Base-by-base conservation (phyloP, 2,113 vertebrate genomes). In the Rhea americana region DNA sequence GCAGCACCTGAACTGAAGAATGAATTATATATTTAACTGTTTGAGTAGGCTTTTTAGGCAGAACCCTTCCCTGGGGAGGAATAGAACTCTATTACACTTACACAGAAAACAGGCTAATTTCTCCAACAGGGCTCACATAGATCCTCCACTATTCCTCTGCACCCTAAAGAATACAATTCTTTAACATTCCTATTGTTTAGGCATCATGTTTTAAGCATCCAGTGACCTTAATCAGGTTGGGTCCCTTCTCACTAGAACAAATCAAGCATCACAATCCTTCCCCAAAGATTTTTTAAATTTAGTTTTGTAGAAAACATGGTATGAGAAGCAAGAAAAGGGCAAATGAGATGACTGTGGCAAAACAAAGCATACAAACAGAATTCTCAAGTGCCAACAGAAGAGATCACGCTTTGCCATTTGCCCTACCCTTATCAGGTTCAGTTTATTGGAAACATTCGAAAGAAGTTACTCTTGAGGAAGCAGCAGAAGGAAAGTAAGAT, bases 21-120 rank as follows among this genome's bases (percentile, higher is more conserved):
- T 39, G 94, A 96, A 82, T 84, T 82, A 89, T 45, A 78, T 88
- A 93, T 68, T 84, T 53, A 95, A 84, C 22, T 61, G 16, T 73
- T 76, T 82, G 61, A 93, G 58, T 82, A 65, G 17, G n/a, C 6
- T 26, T 79, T 86, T 87, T 18, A 79, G 35, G 17, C 5, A 41
- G 18, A 91, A 72, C 13, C 13, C 25, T 84, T 78, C 70, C 37
- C 68, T 35, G 5, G 18, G 6, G 70, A 89, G 11, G 16, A 65
- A 11, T 7, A 66, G 9, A 51, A 51, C 59, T 92, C 32, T 7
- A 51, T 16, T 82, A 51, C 26, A 17, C 11, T 78, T 58, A 17
- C 7, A 76, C 62, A 58, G 47, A 82, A 72, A 77, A 30, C 2
- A 6, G 30, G 18, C 13, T n/a, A n/a, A 73, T 73, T 86, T 84